Percentiles rank a stretch among this genome's conserved stretches.
Conservation (phyloP, 1,140 invertebrate species). For the Leptinotarsa lineolata region DNA sequence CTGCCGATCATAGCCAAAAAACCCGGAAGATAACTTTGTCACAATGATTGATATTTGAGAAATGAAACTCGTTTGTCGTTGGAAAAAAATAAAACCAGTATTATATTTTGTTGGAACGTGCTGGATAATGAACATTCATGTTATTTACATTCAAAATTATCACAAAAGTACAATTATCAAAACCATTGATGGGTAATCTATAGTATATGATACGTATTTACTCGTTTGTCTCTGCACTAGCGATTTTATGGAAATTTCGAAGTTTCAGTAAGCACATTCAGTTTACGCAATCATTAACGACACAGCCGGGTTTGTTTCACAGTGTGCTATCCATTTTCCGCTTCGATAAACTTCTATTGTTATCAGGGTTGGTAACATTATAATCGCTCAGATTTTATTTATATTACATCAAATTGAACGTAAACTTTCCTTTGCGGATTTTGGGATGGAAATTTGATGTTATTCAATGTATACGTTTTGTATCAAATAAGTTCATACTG, state of each 20-base stretch:
- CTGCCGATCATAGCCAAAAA: too few relatives aligned
- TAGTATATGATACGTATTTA: too few relatives aligned
- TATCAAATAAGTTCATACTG: background rate
- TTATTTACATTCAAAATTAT: too few relatives aligned
- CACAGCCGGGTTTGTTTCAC: background rate
- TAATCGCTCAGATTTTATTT: conserved; percentile 3
- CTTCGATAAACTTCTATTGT: background rate
- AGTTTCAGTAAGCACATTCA: background rate
- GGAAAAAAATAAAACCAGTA: too few relatives aligned
- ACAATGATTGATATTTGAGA: too few relatives aligned
- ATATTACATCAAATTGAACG: background rate
- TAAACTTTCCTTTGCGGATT: background rate
- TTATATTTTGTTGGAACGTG: too few relatives aligned
- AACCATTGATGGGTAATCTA: too few relatives aligned
- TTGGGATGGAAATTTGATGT: background rate
- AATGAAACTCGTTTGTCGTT: too few relatives aligned
- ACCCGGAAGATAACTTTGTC: too few relatives aligned
- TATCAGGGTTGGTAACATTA: background rate
- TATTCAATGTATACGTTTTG: background rate
- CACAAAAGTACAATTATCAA: too few relatives aligned
- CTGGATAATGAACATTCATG: too few relatives aligned
- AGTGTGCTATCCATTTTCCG: conserved; percentile 4
- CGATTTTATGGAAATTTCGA: background rate
- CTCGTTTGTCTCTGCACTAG: background rate
- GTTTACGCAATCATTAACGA: conserved; percentile 6